Percentiles rank a stretch among this genome's conserved stretches.
Evolutionary conservation across 2,797 vertebrate species (phyloP).

Genomic region (Gephyroberyx darwinii): DNA sequence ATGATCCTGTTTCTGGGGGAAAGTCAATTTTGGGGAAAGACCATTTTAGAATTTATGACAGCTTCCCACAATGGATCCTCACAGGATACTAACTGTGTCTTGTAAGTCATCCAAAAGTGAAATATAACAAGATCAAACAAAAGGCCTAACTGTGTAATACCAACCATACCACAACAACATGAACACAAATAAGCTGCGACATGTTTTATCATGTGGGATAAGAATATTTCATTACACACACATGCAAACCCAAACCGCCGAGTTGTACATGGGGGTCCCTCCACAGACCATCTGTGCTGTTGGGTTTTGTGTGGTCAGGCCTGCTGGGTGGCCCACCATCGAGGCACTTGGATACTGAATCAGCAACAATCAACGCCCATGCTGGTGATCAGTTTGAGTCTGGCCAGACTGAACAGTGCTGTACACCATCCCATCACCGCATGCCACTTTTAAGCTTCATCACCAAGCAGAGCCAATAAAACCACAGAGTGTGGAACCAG

Average conservation of each 20-base stretch:
- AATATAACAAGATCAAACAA: constrained; percentile 6
- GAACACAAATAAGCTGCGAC: constrained; percentile 50
- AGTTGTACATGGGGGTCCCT: constrained; percentile 28
- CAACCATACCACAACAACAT: constrained; percentile 53
- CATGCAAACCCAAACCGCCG: constrained; percentile 35
- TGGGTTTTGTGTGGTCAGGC: constrained; percentile 59
- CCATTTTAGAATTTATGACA: constrained; percentile 18
- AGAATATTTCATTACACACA: constrained; percentile 49
- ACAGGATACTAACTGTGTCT: constrained; percentile 21
- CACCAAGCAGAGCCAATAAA: constrained; percentile 59
- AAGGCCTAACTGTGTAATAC: constrained; percentile 32
- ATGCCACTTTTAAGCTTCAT: constrained; percentile 58
- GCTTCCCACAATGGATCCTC: constrained; percentile 24
- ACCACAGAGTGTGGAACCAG: constrained; percentile 47
- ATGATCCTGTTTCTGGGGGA: neutral
- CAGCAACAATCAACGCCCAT: constrained; percentile 64
- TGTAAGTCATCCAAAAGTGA: constrained; percentile 38
- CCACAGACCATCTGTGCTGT: constrained; percentile 56
- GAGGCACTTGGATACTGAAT: constrained; percentile 71
- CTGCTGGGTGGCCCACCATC: constrained; percentile 73
- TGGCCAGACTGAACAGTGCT: neutral
- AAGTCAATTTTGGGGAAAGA: neutral
- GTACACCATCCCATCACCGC: constrained; percentile 20
- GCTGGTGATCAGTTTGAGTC: constrained; percentile 27
- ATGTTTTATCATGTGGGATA: constrained; percentile 44